Base-by-base conservation (phyloP, 2,113 vertebrate species). In the Callospermophilus lateralis region DNA sequence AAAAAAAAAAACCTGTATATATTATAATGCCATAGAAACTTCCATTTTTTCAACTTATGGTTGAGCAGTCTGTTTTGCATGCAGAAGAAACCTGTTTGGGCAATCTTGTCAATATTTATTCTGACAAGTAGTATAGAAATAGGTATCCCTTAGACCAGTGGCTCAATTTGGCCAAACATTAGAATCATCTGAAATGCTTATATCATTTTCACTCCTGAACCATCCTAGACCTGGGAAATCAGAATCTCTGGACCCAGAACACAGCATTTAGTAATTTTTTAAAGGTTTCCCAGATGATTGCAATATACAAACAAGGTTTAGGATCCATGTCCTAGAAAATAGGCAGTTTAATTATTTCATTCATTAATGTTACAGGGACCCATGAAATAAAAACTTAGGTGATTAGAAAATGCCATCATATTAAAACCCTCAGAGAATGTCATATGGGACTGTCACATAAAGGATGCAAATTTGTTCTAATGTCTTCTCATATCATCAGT, bases 61-160 rank as follows among this genome's bases (percentile, higher is more conserved):
- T 89, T 80, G 61, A 74, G 17, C 80, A 65, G 39, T 74, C 24
- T 4, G 8, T 92, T 86, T 76, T 76, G 2, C 65, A 74, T 90
- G 42, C 55, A 65, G 26, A 80, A 76, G 42, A 90, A 84, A 63
- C 22, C 34, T 93, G 19, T 93, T 87, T 68, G 24, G 87, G 34
- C 6, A 24, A 42, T 86, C 79, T 72, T 42, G 16, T 77, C 58
- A 84, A 6, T 80, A 42, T 51, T 90, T 97, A 74, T 84, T 68
- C 53, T 96, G 77, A 70, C 24, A 68, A 65, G 48, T 26, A 7
- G 42, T 83, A 55, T 37, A 93, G 85, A 95, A 94, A 80, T 68
- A 90, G 76, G 16, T 34, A 92, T 6, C 37, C 8, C 78, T 39
- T 58, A 24, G 73, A 81, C 94, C 2, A 90, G 90, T 61, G 84